phyloP scores from a whole-genome alignment of 2,113 vertebrate species.

The Brevimyrus niger region DNA sequence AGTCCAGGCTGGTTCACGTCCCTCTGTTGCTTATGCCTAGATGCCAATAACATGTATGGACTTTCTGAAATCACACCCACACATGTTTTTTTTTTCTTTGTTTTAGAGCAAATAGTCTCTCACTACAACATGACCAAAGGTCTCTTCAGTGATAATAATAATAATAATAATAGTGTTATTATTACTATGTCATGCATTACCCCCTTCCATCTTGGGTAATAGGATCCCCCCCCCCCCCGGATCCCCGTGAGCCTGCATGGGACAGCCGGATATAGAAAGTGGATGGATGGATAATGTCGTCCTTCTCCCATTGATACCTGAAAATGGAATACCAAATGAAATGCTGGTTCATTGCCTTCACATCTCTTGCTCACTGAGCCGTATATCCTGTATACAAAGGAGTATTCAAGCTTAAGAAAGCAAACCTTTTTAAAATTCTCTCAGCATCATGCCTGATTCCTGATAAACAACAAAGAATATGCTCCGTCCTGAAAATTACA shows the following conservation, averaged over 20 bases:
- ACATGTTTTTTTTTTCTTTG: neutral
- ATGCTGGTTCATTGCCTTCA: neutral
- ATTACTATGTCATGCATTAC: neutral
- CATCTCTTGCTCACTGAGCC: neutral
- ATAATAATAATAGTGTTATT: neutral
- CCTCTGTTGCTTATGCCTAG: neutral
- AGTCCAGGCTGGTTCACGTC: neutral
- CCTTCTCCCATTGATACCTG: neutral
- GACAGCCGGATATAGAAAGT: neutral
- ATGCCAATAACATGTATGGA: neutral
- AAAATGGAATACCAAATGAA: neutral
- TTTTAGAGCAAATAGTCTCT: neutral
- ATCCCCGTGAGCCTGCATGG: neutral
- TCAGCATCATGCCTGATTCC: neutral
- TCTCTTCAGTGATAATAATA: neutral
- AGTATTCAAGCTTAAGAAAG: neutral
- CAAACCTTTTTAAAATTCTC: neutral
- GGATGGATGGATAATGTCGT: neutral
- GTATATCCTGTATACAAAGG: neutral
- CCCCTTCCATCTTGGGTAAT: neutral
- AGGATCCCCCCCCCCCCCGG: neutral
- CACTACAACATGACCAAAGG: neutral
- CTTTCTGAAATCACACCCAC: neutral
- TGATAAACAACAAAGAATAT: neutral
- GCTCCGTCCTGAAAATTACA: neutral